phyloP scores from a whole-genome alignment of 2,113 vertebrate genomes.

The Rhegmatorhina hoffmannsi region DNA sequence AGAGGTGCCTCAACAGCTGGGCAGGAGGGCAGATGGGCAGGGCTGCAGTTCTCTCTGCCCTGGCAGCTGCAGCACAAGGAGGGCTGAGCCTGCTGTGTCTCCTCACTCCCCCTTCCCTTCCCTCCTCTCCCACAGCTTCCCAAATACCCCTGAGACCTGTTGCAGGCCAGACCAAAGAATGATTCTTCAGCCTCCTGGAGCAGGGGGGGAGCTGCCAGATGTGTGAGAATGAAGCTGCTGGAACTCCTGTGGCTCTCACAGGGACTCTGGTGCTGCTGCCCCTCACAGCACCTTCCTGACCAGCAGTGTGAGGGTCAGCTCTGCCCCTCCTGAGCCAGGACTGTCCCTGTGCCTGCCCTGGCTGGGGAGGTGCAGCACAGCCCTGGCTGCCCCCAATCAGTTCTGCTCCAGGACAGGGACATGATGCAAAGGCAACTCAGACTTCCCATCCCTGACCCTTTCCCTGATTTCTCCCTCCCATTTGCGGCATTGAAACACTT shows the following conservation, averaged over 20 bases:
- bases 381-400: neutral
- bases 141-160: neutral
- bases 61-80: neutral
- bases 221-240: neutral
- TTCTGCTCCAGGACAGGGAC: neutral
- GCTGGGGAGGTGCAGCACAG: neutral
- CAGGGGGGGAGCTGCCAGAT: neutral
- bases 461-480: neutral
- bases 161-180: neutral
- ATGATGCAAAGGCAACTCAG: neutral
- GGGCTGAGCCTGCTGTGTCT: neutral
- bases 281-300: neutral
- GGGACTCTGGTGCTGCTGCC: neutral
- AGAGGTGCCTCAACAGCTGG: accelerated
- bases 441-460: neutral
- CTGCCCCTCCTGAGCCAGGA: neutral
- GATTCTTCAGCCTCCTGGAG: neutral
- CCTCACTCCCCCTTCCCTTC: neutral
- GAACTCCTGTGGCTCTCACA: neutral
- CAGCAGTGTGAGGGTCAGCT: neutral
- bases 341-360: neutral
- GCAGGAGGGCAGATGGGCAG: neutral
- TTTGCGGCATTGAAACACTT: neutral
- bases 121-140: neutral
- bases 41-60: neutral